Conservation (phyloP, 2,797 vertebrate genomes). For the Tachyglossus aculeatus region DNA sequence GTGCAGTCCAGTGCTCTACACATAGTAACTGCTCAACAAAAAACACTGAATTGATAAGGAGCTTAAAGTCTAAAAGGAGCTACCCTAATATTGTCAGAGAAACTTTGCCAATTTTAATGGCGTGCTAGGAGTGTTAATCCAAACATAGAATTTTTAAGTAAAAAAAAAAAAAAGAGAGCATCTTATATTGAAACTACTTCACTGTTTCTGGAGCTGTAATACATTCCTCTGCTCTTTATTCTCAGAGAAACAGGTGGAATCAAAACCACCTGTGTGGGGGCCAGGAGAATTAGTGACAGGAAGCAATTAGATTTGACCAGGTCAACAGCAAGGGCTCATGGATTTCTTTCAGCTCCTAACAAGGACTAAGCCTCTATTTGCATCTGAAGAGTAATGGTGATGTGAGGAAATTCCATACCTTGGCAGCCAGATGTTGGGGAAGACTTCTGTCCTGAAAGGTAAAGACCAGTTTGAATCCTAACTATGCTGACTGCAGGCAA, state of each 20-base stretch:
- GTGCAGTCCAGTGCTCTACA: too few species aligned
- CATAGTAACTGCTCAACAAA: too few species aligned
- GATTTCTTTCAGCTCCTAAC: constrained; percentile 26
- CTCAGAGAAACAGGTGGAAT: constrained; percentile 23
- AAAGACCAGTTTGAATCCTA: too few species aligned
- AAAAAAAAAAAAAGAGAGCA: constrained; percentile 25
- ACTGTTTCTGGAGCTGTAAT: constrained; percentile 12
- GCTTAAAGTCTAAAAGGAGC: too few species aligned
- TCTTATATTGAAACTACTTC: constrained; percentile 23
- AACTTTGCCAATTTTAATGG: too few species aligned
- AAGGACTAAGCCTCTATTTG: constrained; percentile 11
- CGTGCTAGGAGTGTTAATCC: constrained; percentile 31
- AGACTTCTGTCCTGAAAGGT: too few species aligned
- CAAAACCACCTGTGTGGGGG: constrained; percentile 12
- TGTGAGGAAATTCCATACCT: constrained; percentile 46
- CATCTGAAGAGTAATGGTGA: constrained; percentile 34
- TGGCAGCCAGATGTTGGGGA: too few species aligned
- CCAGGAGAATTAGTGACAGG: constrained; percentile 21
- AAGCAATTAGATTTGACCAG: constrained; percentile 42
- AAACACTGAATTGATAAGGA: too few species aligned
- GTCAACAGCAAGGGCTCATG: constrained; percentile 30
- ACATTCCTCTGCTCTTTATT: not conserved
- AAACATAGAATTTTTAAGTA: constrained; percentile 18
- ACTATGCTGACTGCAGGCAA: too few species aligned
- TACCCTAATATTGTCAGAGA: not conserved